Percentiles rank a stretch among this genome's conserved stretches.
Evolutionary conservation across 64 coral and sea anemone genomes (phyloP).

Genomic region (Orbicella faveolata): DNA sequence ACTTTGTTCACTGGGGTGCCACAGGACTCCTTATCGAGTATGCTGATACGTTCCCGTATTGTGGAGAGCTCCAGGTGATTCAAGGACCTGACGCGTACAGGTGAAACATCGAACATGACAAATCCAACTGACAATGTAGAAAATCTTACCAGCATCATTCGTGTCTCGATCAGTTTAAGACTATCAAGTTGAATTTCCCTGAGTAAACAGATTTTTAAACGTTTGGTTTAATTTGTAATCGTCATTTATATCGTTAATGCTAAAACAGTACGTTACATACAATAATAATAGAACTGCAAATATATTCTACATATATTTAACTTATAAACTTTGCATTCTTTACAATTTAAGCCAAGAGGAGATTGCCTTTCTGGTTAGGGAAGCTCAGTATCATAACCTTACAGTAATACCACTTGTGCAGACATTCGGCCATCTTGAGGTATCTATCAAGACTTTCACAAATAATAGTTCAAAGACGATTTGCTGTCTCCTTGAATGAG

Average conservation of each 20-base stretch:
- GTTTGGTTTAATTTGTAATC: too few species aligned
- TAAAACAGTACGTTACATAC: too few species aligned
- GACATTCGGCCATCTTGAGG: slow-evolving; percentile 94
- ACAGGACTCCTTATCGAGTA: slow-evolving; percentile 90
- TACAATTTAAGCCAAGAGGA: slow-evolving; percentile 46
- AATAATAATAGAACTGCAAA: too few species aligned
- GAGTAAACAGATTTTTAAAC: too few species aligned
- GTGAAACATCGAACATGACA: slow-evolving; percentile 13
- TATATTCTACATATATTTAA: too few species aligned
- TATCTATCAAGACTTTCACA: slow-evolving; percentile 38
- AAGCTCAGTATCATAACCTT: slow-evolving; percentile 38
- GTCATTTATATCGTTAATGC: too few species aligned
- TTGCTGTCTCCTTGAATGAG: too few species aligned
- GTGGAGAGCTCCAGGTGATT: slow-evolving; percentile 49
- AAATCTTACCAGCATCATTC: too few species aligned
- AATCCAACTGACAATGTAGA: too few species aligned
- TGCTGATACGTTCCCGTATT: slow-evolving; percentile 92
- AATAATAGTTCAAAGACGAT: too few species aligned
- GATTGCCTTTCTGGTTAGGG: slow-evolving; percentile 32
- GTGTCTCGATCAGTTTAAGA: too few species aligned
- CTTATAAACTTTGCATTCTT: not conserved
- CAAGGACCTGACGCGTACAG: slow-evolving; percentile 65
- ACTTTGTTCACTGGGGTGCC: slow-evolving; percentile 78
- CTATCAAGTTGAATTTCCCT: too few species aligned
- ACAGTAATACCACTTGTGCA: slow-evolving; percentile 82